Conservation (phyloP, 2,113 vertebrate species). For the Nibea albiflora region DNA sequence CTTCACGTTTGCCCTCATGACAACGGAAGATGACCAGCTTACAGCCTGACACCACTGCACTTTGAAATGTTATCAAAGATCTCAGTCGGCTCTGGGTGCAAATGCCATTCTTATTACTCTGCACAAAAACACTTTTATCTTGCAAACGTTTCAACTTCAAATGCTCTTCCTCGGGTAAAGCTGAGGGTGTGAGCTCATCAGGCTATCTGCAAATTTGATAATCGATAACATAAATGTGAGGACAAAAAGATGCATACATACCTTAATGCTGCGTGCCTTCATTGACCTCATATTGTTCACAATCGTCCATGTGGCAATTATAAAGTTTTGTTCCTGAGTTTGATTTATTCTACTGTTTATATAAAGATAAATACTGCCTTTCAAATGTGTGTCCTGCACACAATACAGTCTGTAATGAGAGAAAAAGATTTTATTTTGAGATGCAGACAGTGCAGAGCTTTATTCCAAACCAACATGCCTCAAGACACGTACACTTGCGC, state of each 20-base stretch:
- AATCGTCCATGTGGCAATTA: neutral
- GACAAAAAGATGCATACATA: neutral
- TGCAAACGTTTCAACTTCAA: neutral
- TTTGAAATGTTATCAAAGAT: neutral
- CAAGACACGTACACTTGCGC: conserved; percentile 81
- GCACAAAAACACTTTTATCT: neutral
- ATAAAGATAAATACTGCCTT: conserved; percentile 20
- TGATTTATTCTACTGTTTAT: conserved; percentile 32
- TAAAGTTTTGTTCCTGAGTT: neutral
- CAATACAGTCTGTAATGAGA: conserved; percentile 7
- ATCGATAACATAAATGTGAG: neutral
- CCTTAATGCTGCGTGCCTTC: neutral
- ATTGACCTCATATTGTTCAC: neutral
- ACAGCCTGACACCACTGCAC: neutral
- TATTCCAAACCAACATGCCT: conserved; percentile 69
- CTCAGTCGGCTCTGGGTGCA: neutral
- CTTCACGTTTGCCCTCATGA: neutral
- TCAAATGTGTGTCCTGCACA: neutral
- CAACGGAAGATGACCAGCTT: neutral
- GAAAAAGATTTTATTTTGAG: conserved; percentile 22
- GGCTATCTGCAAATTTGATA: neutral
- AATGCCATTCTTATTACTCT: neutral
- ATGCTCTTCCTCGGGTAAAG: neutral
- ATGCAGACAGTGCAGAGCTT: conserved; percentile 47
- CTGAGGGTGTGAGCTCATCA: neutral